Evolutionary conservation across 2,797 vertebrate genomes (phyloP), one percentile per base, ranked within the genome.

Genomic region (Sebastes umbrosus): DNA sequence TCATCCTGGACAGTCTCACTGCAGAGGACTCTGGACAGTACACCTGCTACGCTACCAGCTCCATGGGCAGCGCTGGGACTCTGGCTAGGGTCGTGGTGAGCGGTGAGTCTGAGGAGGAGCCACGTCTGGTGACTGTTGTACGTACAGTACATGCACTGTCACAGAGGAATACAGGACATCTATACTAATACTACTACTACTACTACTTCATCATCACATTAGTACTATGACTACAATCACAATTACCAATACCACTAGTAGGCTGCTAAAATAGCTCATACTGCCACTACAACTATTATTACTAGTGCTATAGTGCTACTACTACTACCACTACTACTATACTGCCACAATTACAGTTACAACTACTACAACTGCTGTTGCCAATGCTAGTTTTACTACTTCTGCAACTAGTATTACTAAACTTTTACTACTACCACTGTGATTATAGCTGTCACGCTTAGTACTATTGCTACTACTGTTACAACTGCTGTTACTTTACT

Each of bases 11-110:
- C 90, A 97, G 96, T 52, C 92, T 99, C 36, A 96, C 94, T 0
- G 90, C 95, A 0, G 81, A 89, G 0, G 97, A 99, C 92, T 97
- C 97, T 0, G 99, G 98, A 54, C 98, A 99, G 92, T 99, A 99
- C 78, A 93, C 97, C 84, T 99, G 98, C 88, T 98, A 97, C 4
- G 98, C 98, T 1, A 87, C 93, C 86, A 99, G 96, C 67, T 91
- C 94, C 1, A 95, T 97, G 57, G 98, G 99, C 27, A 97, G 93
- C 0, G 95, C 97, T 74, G 97, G 95, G 59, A 97, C 97, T 34
- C 88, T 99, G 82, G 97, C 98, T 46, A 97, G 96, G 84, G 94
- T 99, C 68, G 92, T 97, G 39, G 97, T 99, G 69, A 96, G 97
- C 92, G 98, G 99, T 99, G 90, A 94, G 95, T 88, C n/a, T 62